Percentiles rank a stretch among this genome's conserved stretches.
These are phyloP conservation scores for Rotaria magnacalcarata DNA, from an alignment of 2,888 invertebrate species.

Conservation along the genomic window DNA sequence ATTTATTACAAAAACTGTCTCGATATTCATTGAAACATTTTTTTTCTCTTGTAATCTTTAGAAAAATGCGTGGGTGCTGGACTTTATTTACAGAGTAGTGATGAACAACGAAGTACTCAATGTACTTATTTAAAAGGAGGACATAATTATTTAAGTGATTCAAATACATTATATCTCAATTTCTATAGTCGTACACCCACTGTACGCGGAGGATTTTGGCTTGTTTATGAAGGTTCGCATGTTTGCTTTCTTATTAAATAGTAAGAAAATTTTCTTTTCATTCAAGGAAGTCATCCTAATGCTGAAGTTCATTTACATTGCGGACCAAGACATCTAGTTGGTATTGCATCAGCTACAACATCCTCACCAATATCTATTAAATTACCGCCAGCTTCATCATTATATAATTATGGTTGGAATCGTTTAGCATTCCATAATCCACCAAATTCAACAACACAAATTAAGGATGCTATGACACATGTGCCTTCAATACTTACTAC, in stretches of 20 bases:
- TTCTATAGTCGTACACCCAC: conserved; percentile 38
- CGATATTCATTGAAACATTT: neutral
- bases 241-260: neutral
- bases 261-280: neutral
- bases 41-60: neutral
- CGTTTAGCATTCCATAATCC: neutral
- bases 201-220: conserved; percentile 45
- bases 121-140: conserved; percentile 46
- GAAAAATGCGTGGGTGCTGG: conserved; percentile 40
- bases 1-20: neutral
- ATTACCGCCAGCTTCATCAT: neutral
- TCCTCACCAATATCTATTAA: neutral
- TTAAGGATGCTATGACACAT: neutral
- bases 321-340: neutral
- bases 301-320: conserved; percentile 26
- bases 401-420: neutral
- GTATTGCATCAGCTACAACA: neutral
- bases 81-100: conserved; percentile 42
- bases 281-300: neutral
- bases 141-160: conserved; percentile 45
- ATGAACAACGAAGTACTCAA: conserved; percentile 42
- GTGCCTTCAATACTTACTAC: neutral
- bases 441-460: neutral
- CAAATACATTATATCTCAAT: conserved; percentile 40
- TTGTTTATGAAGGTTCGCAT: conserved; percentile 42